phyloP scores from a whole-genome alignment of 2,888 invertebrate genomes.

The Pristionchus arcanus region DNA sequence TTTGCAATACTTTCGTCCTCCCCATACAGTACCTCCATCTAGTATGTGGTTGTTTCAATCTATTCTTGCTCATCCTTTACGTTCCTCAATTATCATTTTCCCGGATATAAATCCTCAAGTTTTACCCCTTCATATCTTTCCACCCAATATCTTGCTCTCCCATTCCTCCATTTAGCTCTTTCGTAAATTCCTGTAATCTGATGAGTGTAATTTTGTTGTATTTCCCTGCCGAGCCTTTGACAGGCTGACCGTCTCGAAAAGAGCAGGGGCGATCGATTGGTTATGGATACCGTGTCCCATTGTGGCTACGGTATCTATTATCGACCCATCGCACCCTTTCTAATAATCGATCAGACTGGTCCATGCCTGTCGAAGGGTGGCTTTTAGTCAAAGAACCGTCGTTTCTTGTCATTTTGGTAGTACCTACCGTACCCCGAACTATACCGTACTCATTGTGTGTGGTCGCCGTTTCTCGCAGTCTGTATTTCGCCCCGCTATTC shows the following conservation, averaged over 20 bases:
- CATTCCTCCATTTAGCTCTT: slow-evolving; percentile 15
- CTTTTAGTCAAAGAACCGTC: slow-evolving; percentile 46
- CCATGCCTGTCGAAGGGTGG: slow-evolving; percentile 22
- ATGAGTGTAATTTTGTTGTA: background rate
- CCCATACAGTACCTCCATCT: background rate
- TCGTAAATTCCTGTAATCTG: background rate
- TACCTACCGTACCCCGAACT: slow-evolving; percentile 16
- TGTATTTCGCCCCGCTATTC: background rate
- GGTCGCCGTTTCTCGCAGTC: background rate
- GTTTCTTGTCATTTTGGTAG: slow-evolving; percentile 21
- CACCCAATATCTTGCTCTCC: background rate
- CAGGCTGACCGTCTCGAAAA: slow-evolving; percentile 23
- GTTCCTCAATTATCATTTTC: background rate
- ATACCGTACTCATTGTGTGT: slow-evolving; percentile 1
- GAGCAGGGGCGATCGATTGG: background rate
- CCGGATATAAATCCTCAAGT: background rate
- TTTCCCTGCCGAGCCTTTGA: slow-evolving; percentile 30
- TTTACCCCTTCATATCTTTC: slow-evolving; percentile 43
- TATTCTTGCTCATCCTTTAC: background rate
- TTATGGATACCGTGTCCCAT: background rate
- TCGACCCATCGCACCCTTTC: background rate
- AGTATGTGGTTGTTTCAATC: background rate
- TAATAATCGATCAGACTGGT: background rate
- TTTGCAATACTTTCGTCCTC: slow-evolving; percentile 16
- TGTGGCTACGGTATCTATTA: background rate